Evolutionary conservation across 1,140 invertebrate genomes (phyloP), one percentile per base, ranked within the genome.

Genomic region (Ephestia elutella): DNA sequence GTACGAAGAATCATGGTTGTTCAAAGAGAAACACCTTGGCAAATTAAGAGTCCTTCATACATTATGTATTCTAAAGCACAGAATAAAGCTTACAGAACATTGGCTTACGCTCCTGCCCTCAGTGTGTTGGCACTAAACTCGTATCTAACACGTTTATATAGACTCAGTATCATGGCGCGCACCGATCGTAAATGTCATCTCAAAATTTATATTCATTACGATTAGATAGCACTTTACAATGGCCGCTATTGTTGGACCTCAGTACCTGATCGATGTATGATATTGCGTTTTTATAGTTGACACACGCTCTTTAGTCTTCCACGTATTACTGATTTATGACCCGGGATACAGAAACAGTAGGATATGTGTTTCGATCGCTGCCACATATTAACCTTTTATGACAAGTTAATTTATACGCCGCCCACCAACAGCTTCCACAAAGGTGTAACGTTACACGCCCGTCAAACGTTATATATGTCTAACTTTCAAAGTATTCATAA

Each of bases 181-280:
- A 74, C 63, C 70, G 74, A 85, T 87, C 82, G 80, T 87, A 86
- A 87, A 87, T 83, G 82, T 86, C 84, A 83, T 84, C 77, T 75
- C 79, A 82, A 83, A 86, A 87, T 87, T 87, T 87, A 87, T 87
- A 87, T 86, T 86, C 83, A 86, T 86, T 84, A 86, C 83, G 83
- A 86, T 86, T 86, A 84, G 83, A 86, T 85, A 82, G 75, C 73
- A 78, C 70, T 69, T 67, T 73, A 84, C 80, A 82, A 85, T 84
- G 71, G 78, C 67, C 68, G 53, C 78, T 65, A 83, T 83, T 87
- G 85, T 87, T 87, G 75, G 65, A 64, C 63, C 67, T 66, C 53
- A 72, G 71, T 79, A 71, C 73, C 75, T 85, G 85, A 87, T 86
- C 81, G 85, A 83, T 79, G 81, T 76, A 73, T 76, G 81, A 85